phyloP scores from a whole-genome alignment of 2,888 invertebrate species.

The Nymphalis c-album region DNA sequence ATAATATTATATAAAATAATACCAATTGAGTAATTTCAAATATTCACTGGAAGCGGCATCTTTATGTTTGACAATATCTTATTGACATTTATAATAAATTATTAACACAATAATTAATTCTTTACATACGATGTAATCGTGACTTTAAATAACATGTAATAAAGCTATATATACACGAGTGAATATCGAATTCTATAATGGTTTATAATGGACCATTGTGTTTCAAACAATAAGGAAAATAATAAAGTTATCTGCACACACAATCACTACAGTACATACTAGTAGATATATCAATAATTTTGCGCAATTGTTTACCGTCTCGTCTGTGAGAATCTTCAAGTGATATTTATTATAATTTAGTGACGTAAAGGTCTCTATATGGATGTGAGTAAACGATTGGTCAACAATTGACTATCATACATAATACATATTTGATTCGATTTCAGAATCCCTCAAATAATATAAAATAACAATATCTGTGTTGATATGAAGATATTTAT shows the following conservation, averaged over 20 bases:
- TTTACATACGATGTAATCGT: slow-evolving; percentile 35
- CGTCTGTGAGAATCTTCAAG: slow-evolving; percentile 9
- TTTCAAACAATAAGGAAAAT: slow-evolving; percentile 54
- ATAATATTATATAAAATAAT: no score
- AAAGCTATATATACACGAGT: slow-evolving; percentile 44
- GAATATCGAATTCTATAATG: slow-evolving; percentile 46
- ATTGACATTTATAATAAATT: background rate
- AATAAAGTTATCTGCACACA: slow-evolving; percentile 36
- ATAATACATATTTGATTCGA: background rate
- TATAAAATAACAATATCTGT: no score
- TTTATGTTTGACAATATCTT: background rate
- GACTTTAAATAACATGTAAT: slow-evolving; percentile 47
- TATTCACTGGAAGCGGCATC: background rate
- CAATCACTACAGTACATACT: background rate
- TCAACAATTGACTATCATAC: background rate
- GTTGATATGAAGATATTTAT: no score
- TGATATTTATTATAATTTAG: slow-evolving; percentile 14
- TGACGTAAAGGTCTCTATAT: slow-evolving; percentile 6
- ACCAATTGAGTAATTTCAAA: background rate
- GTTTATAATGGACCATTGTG: slow-evolving; percentile 59
- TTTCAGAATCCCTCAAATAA: no score
- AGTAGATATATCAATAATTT: slow-evolving; percentile 4
- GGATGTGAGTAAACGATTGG: background rate
- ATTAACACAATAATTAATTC: slow-evolving; percentile 1
- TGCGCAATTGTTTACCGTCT: slow-evolving; percentile 17